Conservation (phyloP, 1,140 invertebrate species). For the Drosophila pseudoananassae region DNA sequence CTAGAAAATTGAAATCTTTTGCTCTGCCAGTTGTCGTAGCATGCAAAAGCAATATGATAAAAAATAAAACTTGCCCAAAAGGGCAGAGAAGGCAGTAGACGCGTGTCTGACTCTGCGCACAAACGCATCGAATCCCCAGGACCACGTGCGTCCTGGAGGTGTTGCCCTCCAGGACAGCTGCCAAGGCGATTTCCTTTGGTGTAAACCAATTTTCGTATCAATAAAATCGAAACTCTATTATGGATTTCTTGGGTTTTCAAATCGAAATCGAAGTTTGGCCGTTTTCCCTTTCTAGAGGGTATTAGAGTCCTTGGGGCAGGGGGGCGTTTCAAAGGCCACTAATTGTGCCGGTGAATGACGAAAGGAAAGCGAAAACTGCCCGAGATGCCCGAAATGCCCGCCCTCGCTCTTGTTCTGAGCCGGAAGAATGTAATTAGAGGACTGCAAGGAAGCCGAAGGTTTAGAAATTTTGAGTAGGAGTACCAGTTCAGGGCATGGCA, state of each 20-base stretch:
- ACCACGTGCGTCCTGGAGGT: conserved; percentile 73
- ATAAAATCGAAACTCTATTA: conserved; percentile 75
- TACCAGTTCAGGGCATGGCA: background rate
- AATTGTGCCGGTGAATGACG: conserved; percentile 63
- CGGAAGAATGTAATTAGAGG: conserved; percentile 79
- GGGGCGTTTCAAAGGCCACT: conserved; percentile 74
- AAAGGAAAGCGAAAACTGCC: conserved; percentile 73
- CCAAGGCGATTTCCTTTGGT: conserved; percentile 65
- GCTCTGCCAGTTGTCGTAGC: conserved; percentile 28
- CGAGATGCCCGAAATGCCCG: conserved; percentile 24
- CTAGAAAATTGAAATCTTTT: conserved; percentile 81
- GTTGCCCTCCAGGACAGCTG: conserved; percentile 69
- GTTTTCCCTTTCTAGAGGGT: conserved; percentile 68
- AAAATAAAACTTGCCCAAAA: background rate
- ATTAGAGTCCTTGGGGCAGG: conserved; percentile 42
- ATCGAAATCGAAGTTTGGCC: conserved; percentile 62
- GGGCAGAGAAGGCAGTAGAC: conserved; percentile 34
- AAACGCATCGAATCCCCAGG: conserved; percentile 14
- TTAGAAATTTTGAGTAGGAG: conserved; percentile 12
- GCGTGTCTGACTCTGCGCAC: conserved; percentile 45
- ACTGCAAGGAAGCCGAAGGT: conserved; percentile 45
- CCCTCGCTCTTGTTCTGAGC: conserved; percentile 42
- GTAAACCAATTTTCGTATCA: conserved; percentile 80
- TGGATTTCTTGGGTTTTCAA: conserved; percentile 46
- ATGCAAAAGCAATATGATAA: conserved; percentile 28